These are phyloP conservation scores for Amia ocellicauda DNA, from an alignment of 2,113 vertebrate genomes.

Conservation along the genomic window DNA sequence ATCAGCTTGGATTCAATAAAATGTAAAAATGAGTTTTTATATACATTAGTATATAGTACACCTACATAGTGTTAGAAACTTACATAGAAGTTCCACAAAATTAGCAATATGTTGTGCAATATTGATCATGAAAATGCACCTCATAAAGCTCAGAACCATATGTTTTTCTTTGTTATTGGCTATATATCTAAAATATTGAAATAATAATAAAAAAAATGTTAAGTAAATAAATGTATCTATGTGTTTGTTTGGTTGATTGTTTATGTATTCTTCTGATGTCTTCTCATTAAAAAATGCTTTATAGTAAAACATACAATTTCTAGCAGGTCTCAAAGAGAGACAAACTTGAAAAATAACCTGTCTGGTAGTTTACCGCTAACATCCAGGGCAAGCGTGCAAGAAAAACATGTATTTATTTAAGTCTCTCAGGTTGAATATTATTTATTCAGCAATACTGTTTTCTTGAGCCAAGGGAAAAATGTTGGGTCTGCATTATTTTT, in stretches of 20 bases:
- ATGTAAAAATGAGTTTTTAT: too few relatives aligned
- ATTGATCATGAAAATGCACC: too few relatives aligned
- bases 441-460: constrained; percentile 22
- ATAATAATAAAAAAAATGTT: too few relatives aligned
- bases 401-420: constrained; percentile 21
- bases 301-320: not conserved
- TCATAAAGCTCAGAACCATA: too few relatives aligned
- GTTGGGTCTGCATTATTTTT: constrained; percentile 19
- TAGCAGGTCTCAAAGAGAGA: constrained; percentile 10
- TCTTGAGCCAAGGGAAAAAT: constrained; percentile 21
- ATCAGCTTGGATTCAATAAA: too few relatives aligned
- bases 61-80: not conserved
- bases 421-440: constrained; percentile 19
- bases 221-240: too few relatives aligned
- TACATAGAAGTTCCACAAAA: not conserved
- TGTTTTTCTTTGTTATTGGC: too few relatives aligned
- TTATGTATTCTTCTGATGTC: too few relatives aligned
- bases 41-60: too few relatives aligned
- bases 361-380: constrained; percentile 22
- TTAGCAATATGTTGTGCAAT: not conserved
- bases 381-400: constrained; percentile 11
- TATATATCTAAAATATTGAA: too few relatives aligned
- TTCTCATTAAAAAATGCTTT: too few relatives aligned
- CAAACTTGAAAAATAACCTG: constrained; percentile 15
- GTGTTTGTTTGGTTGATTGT: too few relatives aligned